Conservation (phyloP, 2,113 vertebrate genomes). For the Leptocoma aspasia region DNA sequence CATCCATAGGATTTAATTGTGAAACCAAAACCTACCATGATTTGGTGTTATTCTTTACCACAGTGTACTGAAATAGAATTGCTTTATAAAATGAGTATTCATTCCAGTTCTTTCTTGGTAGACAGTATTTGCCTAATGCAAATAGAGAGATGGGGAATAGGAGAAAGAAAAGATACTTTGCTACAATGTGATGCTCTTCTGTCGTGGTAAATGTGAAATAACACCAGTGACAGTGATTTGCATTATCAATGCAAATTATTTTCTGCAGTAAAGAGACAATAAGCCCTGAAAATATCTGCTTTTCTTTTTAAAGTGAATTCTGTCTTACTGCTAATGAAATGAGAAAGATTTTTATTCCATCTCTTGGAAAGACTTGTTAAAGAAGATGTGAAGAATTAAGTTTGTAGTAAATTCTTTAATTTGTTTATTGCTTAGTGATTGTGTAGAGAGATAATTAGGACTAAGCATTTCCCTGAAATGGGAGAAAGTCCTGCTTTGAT, state of each 20-base stretch:
- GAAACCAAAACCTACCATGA: background rate
- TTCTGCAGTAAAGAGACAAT: background rate
- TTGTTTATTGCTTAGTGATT: conserved; percentile 1
- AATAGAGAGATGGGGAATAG: background rate
- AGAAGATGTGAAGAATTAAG: background rate
- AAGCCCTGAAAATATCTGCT: background rate
- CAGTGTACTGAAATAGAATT: background rate
- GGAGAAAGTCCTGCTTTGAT: background rate
- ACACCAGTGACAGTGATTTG: background rate
- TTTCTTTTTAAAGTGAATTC: background rate
- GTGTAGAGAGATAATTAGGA: background rate
- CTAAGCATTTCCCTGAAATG: background rate
- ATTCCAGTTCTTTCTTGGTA: background rate
- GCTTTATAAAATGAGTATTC: background rate
- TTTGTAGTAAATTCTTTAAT: conserved; percentile 5
- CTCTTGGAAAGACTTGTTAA: background rate
- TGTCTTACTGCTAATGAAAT: background rate
- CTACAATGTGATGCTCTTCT: background rate
- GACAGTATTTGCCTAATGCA: background rate
- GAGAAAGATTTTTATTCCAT: background rate
- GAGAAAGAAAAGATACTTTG: background rate
- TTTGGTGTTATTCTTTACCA: background rate
- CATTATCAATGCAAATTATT: background rate
- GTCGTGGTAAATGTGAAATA: background rate
- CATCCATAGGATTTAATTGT: background rate